These are phyloP conservation scores for Brachyhypopomus gauderio DNA, from an alignment of 2,113 vertebrate genomes.

Conservation along the genomic window DNA sequence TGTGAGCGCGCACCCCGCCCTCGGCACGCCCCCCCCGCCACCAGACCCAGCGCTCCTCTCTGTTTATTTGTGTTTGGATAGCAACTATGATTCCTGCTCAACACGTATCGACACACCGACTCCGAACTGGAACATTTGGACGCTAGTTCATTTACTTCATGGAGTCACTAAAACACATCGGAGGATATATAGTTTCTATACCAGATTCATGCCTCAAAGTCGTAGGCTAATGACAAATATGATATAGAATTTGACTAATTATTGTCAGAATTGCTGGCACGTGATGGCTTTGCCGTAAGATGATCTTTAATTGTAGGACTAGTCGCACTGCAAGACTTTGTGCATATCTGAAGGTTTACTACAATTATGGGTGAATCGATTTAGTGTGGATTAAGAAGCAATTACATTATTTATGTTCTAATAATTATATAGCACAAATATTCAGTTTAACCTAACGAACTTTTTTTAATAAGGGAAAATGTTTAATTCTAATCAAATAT, in stretches of 20 bases:
- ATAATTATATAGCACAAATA: no score
- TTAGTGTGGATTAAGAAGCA: no score
- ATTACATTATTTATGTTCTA: no score
- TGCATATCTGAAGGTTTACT: neutral
- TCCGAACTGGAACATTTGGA: constrained; percentile 55
- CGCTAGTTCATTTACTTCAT: constrained; percentile 52
- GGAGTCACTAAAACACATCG: constrained; percentile 51
- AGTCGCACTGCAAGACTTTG: constrained; percentile 24
- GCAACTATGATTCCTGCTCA: constrained; percentile 84
- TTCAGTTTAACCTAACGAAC: no score
- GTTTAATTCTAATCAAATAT: no score
- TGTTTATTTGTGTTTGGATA: constrained; percentile 98
- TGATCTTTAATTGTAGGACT: neutral
- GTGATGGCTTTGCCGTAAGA: constrained; percentile 25
- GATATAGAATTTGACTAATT: constrained; percentile 46
- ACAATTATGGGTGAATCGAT: no score
- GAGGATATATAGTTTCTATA: constrained; percentile 50
- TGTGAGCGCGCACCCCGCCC: constrained; percentile 68
- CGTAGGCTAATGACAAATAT: constrained; percentile 57
- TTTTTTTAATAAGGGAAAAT: no score
- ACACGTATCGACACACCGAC: constrained; percentile 69
- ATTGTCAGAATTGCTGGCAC: constrained; percentile 56
- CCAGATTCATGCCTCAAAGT: constrained; percentile 58
- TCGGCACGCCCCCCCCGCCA: constrained; percentile 76
- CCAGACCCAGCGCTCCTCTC: constrained; percentile 80